A percentile compares a stretch with the other conserved stretches of the same genome.
Evolutionary conservation across 2,888 invertebrate species (phyloP).

Genomic region (Synanthedon formicaeformis): DNA sequence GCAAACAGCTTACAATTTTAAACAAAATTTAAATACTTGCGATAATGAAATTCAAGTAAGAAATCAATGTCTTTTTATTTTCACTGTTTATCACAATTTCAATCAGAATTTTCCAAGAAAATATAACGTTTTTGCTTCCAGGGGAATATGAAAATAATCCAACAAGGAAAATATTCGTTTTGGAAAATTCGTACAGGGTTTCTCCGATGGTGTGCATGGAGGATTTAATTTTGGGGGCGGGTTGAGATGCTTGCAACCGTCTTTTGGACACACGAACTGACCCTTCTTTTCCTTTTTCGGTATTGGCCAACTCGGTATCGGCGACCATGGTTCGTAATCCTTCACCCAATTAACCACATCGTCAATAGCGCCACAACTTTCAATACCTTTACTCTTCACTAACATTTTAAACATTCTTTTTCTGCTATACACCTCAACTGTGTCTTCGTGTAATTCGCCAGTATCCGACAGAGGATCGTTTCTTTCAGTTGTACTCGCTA

Average conservation of each 20-base stretch:
- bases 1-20: no score
- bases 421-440: neutral
- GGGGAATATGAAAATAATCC: neutral
- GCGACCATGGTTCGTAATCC: slow-evolving; percentile 44
- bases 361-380: neutral
- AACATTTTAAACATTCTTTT: neutral
- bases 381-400: neutral
- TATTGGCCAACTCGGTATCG: slow-evolving; percentile 45
- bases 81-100: slow-evolving; percentile 1
- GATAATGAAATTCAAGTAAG: no score
- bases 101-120: neutral
- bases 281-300: slow-evolving; percentile 18
- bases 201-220: slow-evolving; percentile 16
- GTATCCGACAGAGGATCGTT: neutral
- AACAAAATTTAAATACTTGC: no score
- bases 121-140: neutral
- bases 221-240: slow-evolving; percentile 14
- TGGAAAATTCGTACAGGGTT: slow-evolving; percentile 28
- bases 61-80: slow-evolving; percentile 1
- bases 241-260: slow-evolving; percentile 30
- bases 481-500: neutral
- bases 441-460: neutral
- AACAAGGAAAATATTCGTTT: slow-evolving; percentile 17
- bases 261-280: slow-evolving; percentile 27
- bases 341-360: slow-evolving; percentile 14